Conservation (phyloP, 2,113 vertebrate species). For the Archocentrus centrarchus region DNA sequence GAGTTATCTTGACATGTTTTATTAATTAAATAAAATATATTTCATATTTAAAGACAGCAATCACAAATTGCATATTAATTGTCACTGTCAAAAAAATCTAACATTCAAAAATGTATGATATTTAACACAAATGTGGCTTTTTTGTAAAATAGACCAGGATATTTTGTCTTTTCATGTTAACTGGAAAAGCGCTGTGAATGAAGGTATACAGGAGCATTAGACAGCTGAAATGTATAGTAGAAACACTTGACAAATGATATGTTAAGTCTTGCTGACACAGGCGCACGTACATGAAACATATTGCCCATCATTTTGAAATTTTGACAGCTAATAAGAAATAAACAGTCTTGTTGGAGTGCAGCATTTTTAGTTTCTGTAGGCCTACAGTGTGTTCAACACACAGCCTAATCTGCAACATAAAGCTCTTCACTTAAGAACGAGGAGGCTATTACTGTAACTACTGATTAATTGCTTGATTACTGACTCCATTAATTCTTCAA, state of each 20-base stretch:
- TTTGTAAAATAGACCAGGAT: too few relatives aligned
- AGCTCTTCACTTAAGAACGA: conserved; percentile 45
- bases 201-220: background rate
- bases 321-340: background rate
- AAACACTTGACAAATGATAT: background rate
- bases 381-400: conserved; percentile 21
- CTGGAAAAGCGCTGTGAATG: background rate
- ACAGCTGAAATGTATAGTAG: background rate
- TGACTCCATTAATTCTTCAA: conserved; percentile 75
- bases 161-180: background rate
- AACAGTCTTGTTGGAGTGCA: conserved; percentile 19
- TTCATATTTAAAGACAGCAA: background rate
- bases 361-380: conserved; percentile 8
- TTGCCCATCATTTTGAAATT: background rate
- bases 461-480: conserved; percentile 79
- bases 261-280: background rate
- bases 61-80: conserved; percentile 7
- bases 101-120: background rate
- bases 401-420: conserved; percentile 43
- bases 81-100: background rate
- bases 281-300: background rate
- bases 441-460: conserved; percentile 71
- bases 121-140: background rate
- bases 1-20: conserved; percentile 8
- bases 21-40: conserved; percentile 7